Conservation (phyloP, 2,113 vertebrate species). For the Amia ocellicauda region DNA sequence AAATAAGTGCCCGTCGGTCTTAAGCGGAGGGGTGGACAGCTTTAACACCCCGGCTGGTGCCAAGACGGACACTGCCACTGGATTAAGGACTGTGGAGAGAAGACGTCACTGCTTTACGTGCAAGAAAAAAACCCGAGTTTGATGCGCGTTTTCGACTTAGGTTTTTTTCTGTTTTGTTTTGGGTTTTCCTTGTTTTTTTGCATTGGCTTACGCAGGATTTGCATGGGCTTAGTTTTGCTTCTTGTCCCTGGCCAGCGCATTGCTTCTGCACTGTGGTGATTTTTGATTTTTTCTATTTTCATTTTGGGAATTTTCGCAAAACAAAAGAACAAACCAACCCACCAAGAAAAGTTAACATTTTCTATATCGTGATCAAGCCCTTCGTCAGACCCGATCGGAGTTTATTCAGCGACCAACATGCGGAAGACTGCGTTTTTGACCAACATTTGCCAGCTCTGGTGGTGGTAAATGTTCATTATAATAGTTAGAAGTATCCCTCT, state of each 20-base stretch:
- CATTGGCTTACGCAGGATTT: background rate
- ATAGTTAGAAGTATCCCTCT: constrained; percentile 5
- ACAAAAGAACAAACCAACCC: no score
- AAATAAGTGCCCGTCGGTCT: constrained; percentile 4
- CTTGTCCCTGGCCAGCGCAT: background rate
- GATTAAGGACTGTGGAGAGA: no score
- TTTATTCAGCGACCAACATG: background rate
- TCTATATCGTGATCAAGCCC: constrained; percentile 3
- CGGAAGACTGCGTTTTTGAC: background rate
- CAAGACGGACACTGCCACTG: no score
- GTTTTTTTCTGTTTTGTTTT: background rate
- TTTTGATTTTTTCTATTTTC: constrained; percentile 9
- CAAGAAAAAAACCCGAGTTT: no score
- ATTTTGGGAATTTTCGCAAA: no score
- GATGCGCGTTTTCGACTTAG: no score
- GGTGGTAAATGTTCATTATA: background rate
- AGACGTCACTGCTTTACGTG: no score
- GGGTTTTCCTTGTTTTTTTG: constrained; percentile 3
- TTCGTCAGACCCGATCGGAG: background rate
- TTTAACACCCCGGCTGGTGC: no score
- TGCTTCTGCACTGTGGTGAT: constrained; percentile 4
- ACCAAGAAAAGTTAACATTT: constrained; percentile 11
- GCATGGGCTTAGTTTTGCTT: background rate
- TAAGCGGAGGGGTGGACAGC: constrained; percentile 12
- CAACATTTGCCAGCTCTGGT: constrained; percentile 7